Percentiles rank a stretch among this genome's conserved stretches.
Evolutionary conservation across 1,140 invertebrate genomes (phyloP).

Genomic region (Sesamia nonagrioides): DNA sequence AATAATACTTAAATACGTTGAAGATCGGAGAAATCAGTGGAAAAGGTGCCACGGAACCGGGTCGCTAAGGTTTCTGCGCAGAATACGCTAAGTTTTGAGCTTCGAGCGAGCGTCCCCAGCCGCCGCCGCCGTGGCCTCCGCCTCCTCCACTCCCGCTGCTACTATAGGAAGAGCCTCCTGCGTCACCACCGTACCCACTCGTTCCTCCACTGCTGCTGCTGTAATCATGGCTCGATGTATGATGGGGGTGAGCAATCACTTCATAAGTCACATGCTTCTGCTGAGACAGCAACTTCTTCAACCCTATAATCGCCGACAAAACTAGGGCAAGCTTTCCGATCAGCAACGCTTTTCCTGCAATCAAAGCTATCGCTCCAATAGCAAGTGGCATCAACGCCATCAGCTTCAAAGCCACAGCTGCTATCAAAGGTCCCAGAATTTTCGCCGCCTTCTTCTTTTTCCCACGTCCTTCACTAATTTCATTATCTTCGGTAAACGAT

Average conservation of each 20-base stretch:
- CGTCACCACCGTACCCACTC: slow-evolving; percentile 85
- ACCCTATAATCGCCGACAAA: slow-evolving; percentile 93
- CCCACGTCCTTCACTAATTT: slow-evolving; percentile 89
- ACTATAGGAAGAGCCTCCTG: slow-evolving; percentile 84
- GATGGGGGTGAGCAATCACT: slow-evolving; percentile 94
- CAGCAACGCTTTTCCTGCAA: slow-evolving; percentile 94
- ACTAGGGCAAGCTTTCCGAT: slow-evolving; percentile 95
- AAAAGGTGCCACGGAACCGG: slow-evolving; percentile 71
- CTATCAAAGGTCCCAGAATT: slow-evolving; percentile 92
- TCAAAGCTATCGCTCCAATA: slow-evolving; percentile 93
- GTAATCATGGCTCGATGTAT: slow-evolving; percentile 90
- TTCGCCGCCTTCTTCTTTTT: slow-evolving; percentile 95
- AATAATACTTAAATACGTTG: slow-evolving; percentile 59
- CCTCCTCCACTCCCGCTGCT: slow-evolving; percentile 85
- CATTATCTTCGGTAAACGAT: slow-evolving; percentile 88
- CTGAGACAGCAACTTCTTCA: slow-evolving; percentile 92
- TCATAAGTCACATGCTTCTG: slow-evolving; percentile 95
- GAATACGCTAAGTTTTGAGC: slow-evolving; percentile 92
- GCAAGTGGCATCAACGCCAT: slow-evolving; percentile 92
- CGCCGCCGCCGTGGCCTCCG: slow-evolving; percentile 88
- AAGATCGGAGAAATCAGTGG: slow-evolving; percentile 72
- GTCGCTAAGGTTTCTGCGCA: slow-evolving; percentile 89
- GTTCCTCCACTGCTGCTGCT: slow-evolving; percentile 88
- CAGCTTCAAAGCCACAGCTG: slow-evolving; percentile 92
- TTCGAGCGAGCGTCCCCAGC: slow-evolving; percentile 91